phyloP scores from a whole-genome alignment of 1,140 invertebrate species.

The Hydropsyche tenuis region DNA sequence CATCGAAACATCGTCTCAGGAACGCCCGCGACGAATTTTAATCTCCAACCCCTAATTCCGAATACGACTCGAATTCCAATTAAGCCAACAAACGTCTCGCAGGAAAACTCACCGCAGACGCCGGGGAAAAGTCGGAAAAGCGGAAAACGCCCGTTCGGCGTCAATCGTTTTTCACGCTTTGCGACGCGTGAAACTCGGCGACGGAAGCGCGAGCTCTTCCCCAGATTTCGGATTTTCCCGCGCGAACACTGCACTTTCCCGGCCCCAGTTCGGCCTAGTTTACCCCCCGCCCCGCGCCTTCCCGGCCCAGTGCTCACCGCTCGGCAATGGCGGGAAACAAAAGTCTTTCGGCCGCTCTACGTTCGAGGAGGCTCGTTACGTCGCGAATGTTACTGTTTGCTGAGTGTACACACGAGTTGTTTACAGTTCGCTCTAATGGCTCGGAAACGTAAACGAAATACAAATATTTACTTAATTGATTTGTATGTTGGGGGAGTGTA shows the following conservation, averaged over 20 bases:
- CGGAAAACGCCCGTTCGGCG: slow-evolving; percentile 20
- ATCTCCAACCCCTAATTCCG: too few relatives aligned
- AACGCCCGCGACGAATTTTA: neutral
- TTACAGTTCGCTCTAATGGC: slow-evolving; percentile 12
- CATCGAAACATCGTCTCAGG: neutral
- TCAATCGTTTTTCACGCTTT: slow-evolving; percentile 34
- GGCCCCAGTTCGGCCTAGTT: neutral
- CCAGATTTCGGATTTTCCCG: neutral
- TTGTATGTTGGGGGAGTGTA: too few relatives aligned
- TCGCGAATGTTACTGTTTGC: neutral
- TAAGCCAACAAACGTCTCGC: neutral
- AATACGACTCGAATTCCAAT: too few relatives aligned
- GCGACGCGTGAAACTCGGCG: slow-evolving; percentile 26
- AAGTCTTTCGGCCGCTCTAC: slow-evolving; percentile 4
- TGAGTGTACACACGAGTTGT: slow-evolving; percentile 5
- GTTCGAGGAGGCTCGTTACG: neutral
- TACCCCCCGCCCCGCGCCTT: neutral
- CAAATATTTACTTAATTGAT: slow-evolving; percentile 1
- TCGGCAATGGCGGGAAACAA: neutral
- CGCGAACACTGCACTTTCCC: neutral
- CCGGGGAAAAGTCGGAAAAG: neutral
- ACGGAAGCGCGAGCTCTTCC: neutral
- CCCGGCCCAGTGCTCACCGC: neutral
- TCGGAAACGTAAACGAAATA: neutral
- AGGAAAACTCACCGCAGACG: neutral